Evolutionary conservation across 2,113 vertebrate species (phyloP).

Genomic region (Barbus barbus): DNA sequence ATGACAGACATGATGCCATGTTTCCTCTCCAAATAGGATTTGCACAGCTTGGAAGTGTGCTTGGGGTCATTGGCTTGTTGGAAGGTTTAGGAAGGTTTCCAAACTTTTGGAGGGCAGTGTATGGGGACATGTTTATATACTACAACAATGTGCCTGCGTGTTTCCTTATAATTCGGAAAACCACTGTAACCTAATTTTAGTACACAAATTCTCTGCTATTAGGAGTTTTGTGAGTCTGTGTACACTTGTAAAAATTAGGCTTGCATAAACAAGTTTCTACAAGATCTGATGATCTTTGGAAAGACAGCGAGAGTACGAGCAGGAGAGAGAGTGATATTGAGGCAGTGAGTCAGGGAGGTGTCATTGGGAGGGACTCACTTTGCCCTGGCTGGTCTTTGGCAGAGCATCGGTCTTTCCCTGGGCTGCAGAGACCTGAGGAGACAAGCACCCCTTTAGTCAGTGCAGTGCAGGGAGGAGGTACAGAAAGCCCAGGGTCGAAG

Average conservation of each 20-base stretch:
- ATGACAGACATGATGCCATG: too few species aligned
- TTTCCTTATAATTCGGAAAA: neutral
- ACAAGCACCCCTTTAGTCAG: conserved; percentile 67
- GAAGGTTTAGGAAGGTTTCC: too few species aligned
- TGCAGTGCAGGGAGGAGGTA: conserved; percentile 40
- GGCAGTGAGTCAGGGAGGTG: conserved; percentile 54
- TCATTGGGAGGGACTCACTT: conserved; percentile 70
- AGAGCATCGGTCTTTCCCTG: conserved; percentile 68
- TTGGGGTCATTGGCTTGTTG: too few species aligned
- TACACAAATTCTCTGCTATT: neutral
- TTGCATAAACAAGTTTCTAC: neutral
- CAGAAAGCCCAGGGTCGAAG: conserved; percentile 43
- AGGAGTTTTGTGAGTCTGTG: neutral
- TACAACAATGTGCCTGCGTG: neutral
- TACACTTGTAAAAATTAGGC: neutral
- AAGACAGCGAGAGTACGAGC: conserved; percentile 3
- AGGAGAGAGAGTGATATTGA: conserved; percentile 39
- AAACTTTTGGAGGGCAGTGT: too few species aligned
- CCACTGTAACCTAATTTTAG: neutral
- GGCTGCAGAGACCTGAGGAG: conserved; percentile 74
- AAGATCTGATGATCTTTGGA: conserved; percentile 9
- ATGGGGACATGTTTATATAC: neutral
- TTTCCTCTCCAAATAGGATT: too few species aligned
- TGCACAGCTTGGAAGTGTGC: too few species aligned
- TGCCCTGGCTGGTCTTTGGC: conserved; percentile 62